A percentile compares a stretch with the other conserved stretches of the same genome.
Evolutionary conservation across 2,113 vertebrate genomes (phyloP).

Genomic region (Apteryx owenii): DNA sequence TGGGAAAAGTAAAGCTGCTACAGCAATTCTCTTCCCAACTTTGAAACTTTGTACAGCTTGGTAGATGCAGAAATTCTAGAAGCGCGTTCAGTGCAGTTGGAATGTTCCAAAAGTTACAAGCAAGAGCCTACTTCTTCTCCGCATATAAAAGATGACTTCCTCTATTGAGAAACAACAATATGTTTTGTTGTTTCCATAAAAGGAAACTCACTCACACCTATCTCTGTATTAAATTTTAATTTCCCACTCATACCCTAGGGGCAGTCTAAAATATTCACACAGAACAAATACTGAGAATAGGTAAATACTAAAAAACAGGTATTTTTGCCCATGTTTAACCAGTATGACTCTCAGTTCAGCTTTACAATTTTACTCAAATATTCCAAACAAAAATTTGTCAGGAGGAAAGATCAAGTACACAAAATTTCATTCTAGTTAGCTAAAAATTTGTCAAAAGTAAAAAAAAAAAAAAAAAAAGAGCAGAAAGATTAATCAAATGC

Average conservation of each 20-base stretch:
- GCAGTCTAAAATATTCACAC: background rate
- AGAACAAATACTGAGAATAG: background rate
- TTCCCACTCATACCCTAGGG: background rate
- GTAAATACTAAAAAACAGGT: background rate
- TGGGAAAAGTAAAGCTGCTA: background rate
- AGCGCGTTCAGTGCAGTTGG: background rate
- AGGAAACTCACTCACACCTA: background rate
- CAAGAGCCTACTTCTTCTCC: background rate
- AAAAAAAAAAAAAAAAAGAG: background rate
- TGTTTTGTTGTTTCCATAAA: background rate
- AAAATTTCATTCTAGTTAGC: background rate
- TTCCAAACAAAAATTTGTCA: background rate
- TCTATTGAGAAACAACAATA: background rate
- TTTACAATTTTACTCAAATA: background rate
- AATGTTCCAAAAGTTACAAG: background rate
- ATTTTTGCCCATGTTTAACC: background rate
- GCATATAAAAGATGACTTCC: background rate
- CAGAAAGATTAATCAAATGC: background rate
- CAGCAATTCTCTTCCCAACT: background rate
- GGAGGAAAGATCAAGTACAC: background rate
- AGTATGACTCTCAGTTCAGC: background rate
- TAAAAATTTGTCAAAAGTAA: background rate
- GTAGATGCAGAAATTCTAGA: accelerated
- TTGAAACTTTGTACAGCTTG: background rate
- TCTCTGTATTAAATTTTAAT: background rate